phyloP scores from a whole-genome alignment of 2,888 invertebrate species.

The Epicampocera succincta region DNA sequence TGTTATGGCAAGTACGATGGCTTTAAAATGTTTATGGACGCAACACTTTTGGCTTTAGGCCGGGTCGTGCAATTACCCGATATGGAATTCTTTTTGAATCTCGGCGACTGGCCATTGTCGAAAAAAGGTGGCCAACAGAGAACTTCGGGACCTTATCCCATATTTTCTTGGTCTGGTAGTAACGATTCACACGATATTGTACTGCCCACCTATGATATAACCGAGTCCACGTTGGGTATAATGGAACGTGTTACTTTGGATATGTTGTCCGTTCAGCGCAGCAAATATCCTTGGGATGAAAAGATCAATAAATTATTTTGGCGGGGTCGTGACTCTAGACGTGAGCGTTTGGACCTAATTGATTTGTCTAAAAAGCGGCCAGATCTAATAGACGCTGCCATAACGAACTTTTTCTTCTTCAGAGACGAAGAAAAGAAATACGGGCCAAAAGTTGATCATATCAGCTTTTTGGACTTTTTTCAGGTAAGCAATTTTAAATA shows the following conservation, averaged over 20 bases:
- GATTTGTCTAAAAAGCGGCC: constrained; percentile 89
- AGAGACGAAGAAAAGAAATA: constrained; percentile 91
- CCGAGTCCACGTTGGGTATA: constrained; percentile 94
- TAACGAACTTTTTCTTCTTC: constrained; percentile 98
- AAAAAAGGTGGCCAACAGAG: constrained; percentile 81
- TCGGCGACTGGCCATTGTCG: constrained; percentile 97
- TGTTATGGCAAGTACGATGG: constrained; percentile 98
- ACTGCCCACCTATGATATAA: constrained; percentile 97
- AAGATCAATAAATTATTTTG: constrained; percentile 91
- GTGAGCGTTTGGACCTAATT: constrained; percentile 91
- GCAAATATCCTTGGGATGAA: constrained; percentile 87
- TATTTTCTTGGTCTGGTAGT: constrained; percentile 99
- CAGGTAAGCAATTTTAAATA: constrained; percentile 85
- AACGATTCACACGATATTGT: constrained; percentile 92
- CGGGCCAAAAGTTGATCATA: constrained; percentile 91
- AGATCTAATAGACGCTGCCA: constrained; percentile 92
- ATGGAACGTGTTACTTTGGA: constrained; percentile 96
- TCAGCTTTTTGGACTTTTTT: constrained; percentile 96
- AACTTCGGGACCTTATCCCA: constrained; percentile 85
- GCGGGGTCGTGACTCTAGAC: constrained; percentile 95
- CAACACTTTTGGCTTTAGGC: constrained; percentile 89
- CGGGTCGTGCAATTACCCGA: constrained; percentile 92
- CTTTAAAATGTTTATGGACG: constrained; percentile 97
- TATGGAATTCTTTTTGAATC: constrained; percentile 93
- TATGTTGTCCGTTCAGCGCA: constrained; percentile 93